Evolutionary conservation across 2,113 vertebrate genomes (phyloP).

Genomic region (Zosterops japonicus): DNA sequence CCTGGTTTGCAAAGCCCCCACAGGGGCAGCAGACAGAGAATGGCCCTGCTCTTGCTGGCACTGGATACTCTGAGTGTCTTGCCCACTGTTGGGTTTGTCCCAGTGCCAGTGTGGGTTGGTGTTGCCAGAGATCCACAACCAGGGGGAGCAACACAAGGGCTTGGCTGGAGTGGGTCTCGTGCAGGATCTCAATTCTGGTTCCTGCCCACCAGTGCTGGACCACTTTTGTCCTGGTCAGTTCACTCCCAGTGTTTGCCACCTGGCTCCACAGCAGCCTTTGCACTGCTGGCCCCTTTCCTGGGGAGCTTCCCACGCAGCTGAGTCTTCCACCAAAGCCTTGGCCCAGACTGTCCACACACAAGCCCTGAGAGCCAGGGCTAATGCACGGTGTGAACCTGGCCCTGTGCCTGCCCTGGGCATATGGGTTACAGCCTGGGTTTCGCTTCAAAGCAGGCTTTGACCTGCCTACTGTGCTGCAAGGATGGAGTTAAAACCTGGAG

Average conservation of each 20-base stretch:
- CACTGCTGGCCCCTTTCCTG: neutral
- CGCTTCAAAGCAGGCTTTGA: conserved; percentile 65
- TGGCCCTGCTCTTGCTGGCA: rapidly evolving
- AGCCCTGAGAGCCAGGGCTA: conserved; percentile 26
- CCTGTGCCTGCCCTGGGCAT: conserved; percentile 27
- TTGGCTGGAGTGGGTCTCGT: neutral
- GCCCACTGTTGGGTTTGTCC: neutral
- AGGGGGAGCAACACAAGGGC: neutral
- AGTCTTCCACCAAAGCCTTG: conserved; percentile 32
- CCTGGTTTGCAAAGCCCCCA: neutral
- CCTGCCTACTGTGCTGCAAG: conserved; percentile 35
- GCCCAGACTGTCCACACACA: conserved; percentile 39
- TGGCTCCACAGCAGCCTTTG: neutral
- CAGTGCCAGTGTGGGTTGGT: neutral
- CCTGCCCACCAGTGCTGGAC: neutral
- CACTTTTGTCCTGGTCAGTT: neutral
- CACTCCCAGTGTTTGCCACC: neutral
- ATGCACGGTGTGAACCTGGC: conserved; percentile 7
- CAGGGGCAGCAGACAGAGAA: neutral
- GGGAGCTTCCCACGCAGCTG: conserved; percentile 37
- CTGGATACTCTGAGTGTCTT: neutral
- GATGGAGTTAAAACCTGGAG: conserved; percentile 49
- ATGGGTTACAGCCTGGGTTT: conserved; percentile 44
- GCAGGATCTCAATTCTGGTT: rapidly evolving
- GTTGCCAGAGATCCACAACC: neutral